phyloP scores from a whole-genome alignment of 2,888 invertebrate species.

The Nomada lathburiana region DNA sequence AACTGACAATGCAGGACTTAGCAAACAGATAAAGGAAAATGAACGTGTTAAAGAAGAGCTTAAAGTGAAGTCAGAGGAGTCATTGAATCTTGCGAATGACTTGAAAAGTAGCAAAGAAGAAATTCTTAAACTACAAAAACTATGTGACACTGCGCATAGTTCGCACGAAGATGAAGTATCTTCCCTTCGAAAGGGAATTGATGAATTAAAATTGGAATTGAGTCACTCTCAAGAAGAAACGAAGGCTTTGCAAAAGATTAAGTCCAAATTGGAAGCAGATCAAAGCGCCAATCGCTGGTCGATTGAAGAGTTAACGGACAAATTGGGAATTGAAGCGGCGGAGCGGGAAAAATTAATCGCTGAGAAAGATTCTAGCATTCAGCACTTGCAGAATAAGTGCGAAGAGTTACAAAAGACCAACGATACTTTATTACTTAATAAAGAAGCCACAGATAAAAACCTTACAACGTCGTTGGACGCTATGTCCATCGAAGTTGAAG shows the following conservation, averaged over 20 bases:
- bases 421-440: conserved; percentile 35
- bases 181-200: conserved; percentile 64
- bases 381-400: conserved; percentile 81
- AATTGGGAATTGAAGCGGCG: conserved; percentile 58
- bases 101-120: conserved; percentile 70
- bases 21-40: conserved; percentile 52
- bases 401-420: conserved; percentile 46
- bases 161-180: conserved; percentile 75
- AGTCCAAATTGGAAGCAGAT: conserved; percentile 71
- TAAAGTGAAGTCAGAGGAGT: conserved; percentile 84
- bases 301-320: conserved; percentile 83
- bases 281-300: conserved; percentile 76
- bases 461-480: conserved; percentile 41
- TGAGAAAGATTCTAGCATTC: conserved; percentile 80
- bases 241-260: conserved; percentile 66
- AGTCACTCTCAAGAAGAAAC: conserved; percentile 70
- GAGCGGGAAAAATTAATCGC: conserved; percentile 64
- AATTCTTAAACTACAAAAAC: conserved; percentile 56
- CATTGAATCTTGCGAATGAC: conserved; percentile 74
- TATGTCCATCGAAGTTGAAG: conserved; percentile 53
- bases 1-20: conserved; percentile 67
- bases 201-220: conserved; percentile 70
- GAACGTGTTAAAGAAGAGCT: conserved; percentile 85
- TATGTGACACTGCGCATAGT: conserved; percentile 78
- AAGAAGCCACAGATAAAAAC: conserved; percentile 42